Evolutionary conservation across 2,888 invertebrate genomes (phyloP), one percentile per base, ranked within the genome.

Genomic region (Phorcus lineatus): DNA sequence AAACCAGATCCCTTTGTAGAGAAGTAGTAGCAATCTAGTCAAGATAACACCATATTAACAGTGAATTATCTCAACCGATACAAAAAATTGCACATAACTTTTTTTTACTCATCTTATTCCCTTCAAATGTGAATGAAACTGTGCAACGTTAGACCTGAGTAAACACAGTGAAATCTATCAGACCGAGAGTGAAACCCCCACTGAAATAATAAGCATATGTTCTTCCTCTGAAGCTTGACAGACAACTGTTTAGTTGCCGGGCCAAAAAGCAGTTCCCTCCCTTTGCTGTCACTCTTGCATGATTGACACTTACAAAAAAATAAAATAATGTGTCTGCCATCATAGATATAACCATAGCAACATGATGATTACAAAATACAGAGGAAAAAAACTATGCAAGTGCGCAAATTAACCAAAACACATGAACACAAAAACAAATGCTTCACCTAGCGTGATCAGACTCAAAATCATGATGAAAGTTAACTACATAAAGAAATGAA

Each of bases 261-360:
- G 47, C 13, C 47, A 47, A 11, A 47, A 4, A 47, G 47, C 47
- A 47, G 47, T 47, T 47, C 9, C 47, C 47, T 47, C 47, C 47
- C 88, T 93, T 70, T 19, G 13, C 70, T 70, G 70, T 70, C 70
- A 70, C 31, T 70, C 70, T 16, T 19, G 19, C 16, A 2, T 70
- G 70, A 70, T 70, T 70, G 70, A 70, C 70, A 70, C 17, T 70
- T 9, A 3, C 2, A 70, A 62, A n/a, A 62, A 22, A 62, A 13
- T n/a, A 70, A 70, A 70, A 70, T 40, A 31, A 36, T 36, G 24
- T 40, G 40, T 70, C 70, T 70, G 70, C 36, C 40, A 36, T 11
- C 24, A 13, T 40, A 36, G 19, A 70, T 31, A 70, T 36, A 36
- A 40, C 70, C 70, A 70, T 70, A 19, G 70, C 40, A 70, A 70